Evolutionary conservation across 2,113 vertebrate genomes (phyloP).

Genomic region (Halcyon senegalensis): DNA sequence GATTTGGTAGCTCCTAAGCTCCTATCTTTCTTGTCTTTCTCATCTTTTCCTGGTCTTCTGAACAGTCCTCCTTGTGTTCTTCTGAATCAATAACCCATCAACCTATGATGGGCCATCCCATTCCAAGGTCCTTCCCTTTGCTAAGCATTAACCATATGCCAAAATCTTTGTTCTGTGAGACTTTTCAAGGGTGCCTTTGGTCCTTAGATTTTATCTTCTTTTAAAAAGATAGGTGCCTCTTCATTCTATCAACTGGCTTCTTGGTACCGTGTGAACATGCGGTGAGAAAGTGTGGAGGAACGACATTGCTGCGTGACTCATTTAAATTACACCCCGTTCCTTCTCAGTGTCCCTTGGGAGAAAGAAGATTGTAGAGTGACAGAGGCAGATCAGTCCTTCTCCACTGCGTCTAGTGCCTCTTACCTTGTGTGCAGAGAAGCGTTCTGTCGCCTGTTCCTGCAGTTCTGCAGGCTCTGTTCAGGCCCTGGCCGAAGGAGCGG

Average conservation of each 20-base stretch:
- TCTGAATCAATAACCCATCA: not conserved
- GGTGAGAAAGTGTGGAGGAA: not conserved
- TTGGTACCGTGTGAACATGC: not conserved
- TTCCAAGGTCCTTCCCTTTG: not conserved
- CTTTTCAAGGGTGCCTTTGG: not conserved
- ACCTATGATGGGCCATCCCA: not conserved
- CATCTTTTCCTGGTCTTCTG: not conserved
- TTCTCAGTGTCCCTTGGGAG: not conserved
- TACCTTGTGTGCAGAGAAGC: not conserved
- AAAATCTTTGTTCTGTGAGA: not conserved
- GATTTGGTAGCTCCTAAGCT: not conserved
- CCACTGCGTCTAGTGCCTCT: not conserved
- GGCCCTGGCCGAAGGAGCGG: slow-evolving; percentile 75
- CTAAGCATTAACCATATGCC: not conserved
- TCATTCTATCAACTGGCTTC: not conserved
- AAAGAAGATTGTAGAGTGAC: not conserved
- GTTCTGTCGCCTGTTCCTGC: slow-evolving; percentile 59
- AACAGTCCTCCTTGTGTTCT: not conserved
- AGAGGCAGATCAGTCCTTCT: not conserved
- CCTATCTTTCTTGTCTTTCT: not conserved
- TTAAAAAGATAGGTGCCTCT: not conserved
- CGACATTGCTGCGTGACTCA: not conserved
- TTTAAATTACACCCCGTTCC: not conserved
- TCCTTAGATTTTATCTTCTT: not conserved
- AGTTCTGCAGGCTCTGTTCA: slow-evolving; percentile 78